Evolutionary conservation across 2,797 vertebrate genomes (phyloP).

Genomic region (Gambusia yucatana): DNA sequence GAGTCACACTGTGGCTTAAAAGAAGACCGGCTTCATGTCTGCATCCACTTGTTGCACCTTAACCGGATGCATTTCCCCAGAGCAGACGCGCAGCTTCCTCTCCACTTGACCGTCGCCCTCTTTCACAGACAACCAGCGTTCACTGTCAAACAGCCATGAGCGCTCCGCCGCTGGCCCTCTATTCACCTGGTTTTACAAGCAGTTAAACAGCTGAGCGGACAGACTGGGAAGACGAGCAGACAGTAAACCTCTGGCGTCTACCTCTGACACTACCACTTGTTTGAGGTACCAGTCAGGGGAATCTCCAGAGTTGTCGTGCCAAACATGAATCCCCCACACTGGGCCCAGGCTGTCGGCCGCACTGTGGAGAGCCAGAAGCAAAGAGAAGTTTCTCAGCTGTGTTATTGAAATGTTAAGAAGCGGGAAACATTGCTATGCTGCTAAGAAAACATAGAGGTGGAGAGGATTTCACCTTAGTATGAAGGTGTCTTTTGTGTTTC

Average conservation of each 20-base stretch:
- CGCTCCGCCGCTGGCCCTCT: slow-evolving; percentile 27
- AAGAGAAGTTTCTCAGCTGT: background rate
- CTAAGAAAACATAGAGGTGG: background rate
- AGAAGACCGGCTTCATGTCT: background rate
- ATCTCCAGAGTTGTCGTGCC: slow-evolving; percentile 84
- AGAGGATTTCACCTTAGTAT: slow-evolving; percentile 81
- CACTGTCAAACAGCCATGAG: slow-evolving; percentile 80
- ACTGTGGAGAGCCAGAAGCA: slow-evolving; percentile 57
- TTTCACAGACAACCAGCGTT: slow-evolving; percentile 84
- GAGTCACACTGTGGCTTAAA: background rate
- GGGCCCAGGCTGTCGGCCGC: slow-evolving; percentile 76
- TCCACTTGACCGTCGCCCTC: slow-evolving; percentile 79
- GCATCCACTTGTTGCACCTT: slow-evolving; percentile 68
- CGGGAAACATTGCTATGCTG: background rate
- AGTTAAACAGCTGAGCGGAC: background rate
- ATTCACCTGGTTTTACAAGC: slow-evolving; percentile 43
- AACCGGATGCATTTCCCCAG: slow-evolving; percentile 66
- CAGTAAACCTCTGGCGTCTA: slow-evolving; percentile 22
- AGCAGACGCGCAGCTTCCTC: slow-evolving; percentile 71
- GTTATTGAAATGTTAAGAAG: no score
- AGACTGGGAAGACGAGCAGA: background rate
- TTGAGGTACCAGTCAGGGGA: slow-evolving; percentile 83
- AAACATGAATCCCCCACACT: slow-evolving; percentile 81
- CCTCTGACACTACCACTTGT: slow-evolving; percentile 81
- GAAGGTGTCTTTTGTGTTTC: slow-evolving; percentile 85